Percentiles rank a stretch among this genome's conserved stretches.
These are phyloP conservation scores for Toxotes jaculatrix DNA, from an alignment of 2,113 vertebrate genomes.

Conservation along the genomic window DNA sequence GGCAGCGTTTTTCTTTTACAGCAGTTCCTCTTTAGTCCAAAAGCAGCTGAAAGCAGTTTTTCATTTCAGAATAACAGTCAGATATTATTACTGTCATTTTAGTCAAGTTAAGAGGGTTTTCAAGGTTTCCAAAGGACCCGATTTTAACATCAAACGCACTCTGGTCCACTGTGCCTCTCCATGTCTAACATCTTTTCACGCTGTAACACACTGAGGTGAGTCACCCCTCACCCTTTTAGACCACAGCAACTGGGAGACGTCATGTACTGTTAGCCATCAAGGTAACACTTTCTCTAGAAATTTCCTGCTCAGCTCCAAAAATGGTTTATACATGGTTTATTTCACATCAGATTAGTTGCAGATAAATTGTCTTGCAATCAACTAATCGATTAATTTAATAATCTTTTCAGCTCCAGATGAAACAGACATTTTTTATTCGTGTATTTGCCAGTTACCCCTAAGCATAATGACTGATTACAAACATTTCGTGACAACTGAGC, in stretches of 20 bases:
- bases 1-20: background rate
- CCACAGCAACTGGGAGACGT: background rate
- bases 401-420: too few species aligned
- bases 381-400: too few species aligned
- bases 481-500: too few species aligned
- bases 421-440: too few species aligned
- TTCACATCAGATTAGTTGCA: too few species aligned
- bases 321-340: too few species aligned
- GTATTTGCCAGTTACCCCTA: too few species aligned
- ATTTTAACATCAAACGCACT: slow-evolving; percentile 25
- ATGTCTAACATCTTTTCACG: background rate
- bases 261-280: background rate
- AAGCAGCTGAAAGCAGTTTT: slow-evolving; percentile 7
- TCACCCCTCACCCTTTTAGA: background rate
- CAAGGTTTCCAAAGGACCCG: background rate
- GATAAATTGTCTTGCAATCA: too few species aligned
- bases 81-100: slow-evolving; percentile 31
- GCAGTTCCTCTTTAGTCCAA: background rate
- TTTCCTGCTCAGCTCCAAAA: background rate
- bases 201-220: background rate
- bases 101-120: slow-evolving; percentile 3
- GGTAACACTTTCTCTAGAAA: background rate
- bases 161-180: background rate
- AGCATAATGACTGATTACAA: too few species aligned
- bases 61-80: slow-evolving; percentile 34